Base-by-base conservation (phyloP, 2,888 invertebrate genomes). In the Steinernema hermaphroditum region DNA sequence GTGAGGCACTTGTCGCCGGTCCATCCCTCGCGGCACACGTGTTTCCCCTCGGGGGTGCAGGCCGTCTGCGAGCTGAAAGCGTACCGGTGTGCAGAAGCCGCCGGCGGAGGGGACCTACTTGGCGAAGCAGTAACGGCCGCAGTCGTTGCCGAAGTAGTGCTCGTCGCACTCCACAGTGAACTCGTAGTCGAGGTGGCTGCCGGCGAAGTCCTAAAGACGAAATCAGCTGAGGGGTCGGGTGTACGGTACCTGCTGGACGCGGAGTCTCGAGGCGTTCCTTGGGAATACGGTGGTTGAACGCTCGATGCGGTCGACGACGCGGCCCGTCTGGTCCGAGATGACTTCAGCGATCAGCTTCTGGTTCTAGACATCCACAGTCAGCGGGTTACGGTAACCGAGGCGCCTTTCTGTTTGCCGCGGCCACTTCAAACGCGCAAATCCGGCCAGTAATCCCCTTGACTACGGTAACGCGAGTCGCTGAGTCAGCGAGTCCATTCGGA, bases 401-500 rank as follows among this genome's bases (percentile, higher is more conserved):
- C 16, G 19, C 12, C 16, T 54, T 27, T 62, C 62, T 62, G 62
- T 62, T 62, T 62, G 32, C 27, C 62, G 62, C 62, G 62, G 62
- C 62, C 62, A 62, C 62, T 62, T 62, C 62, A 62, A 62, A 62
- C 32, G 32, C 62, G 62, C 62, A 32, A 62, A 62, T 62, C 62
- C 62, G 29, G 32, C 32, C 32, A 62, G 27, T 16, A 32, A 6
- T 16, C 16, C 27, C 1, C 16, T 24, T 6, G 19, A 14, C 32
- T 62, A 62, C 62, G 16, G 62, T 62, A 62, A 32, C 62, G 29
- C 62, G 19, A 22, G 24, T n/a, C 50, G 50, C 50, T 62, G 62
- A 62, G 62, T 62, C 62, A 62, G n/a, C 62, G 34, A 29, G 32
- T 34, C 62, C 62, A 32, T 4, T 32, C 54, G 29, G 8, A 16